These are phyloP conservation scores for Pachliopta kotzebuea DNA, from an alignment of 2,888 invertebrate genomes.

Conservation along the genomic window DNA sequence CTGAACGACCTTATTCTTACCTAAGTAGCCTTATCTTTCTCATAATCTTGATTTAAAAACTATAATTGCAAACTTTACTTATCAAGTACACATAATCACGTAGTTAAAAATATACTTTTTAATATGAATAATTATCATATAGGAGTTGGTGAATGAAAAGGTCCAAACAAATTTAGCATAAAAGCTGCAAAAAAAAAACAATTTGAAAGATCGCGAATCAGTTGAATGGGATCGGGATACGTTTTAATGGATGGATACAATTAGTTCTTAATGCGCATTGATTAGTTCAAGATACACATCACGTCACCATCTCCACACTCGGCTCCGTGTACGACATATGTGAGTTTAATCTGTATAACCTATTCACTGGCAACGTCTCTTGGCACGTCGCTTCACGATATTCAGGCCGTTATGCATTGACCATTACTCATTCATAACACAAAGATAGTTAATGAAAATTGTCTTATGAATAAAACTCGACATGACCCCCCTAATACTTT, in stretches of 20 bases:
- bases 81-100: no score
- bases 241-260: not conserved
- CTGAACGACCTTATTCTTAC: no score
- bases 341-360: constrained; percentile 24
- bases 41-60: no score
- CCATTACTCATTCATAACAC: constrained; percentile 29
- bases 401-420: constrained; percentile 19
- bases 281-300: constrained; percentile 5
- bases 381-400: constrained; percentile 23
- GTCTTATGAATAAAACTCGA: constrained; percentile 5
- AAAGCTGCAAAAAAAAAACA: no score
- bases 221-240: no score
- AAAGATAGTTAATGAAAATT: constrained; percentile 12
- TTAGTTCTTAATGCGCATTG: not conserved
- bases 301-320: constrained; percentile 6
- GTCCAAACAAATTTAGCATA: no score
- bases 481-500: not conserved
- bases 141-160: no score
- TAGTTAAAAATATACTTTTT: no score
- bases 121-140: no score
- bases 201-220: no score
- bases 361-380: constrained; percentile 20
- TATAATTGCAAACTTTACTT: no score
- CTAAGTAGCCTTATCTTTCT: no score
- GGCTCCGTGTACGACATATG: constrained; percentile 22